Evolutionary conservation across 2,888 invertebrate genomes (phyloP).

Genomic region (Drosophila helvetica): DNA sequence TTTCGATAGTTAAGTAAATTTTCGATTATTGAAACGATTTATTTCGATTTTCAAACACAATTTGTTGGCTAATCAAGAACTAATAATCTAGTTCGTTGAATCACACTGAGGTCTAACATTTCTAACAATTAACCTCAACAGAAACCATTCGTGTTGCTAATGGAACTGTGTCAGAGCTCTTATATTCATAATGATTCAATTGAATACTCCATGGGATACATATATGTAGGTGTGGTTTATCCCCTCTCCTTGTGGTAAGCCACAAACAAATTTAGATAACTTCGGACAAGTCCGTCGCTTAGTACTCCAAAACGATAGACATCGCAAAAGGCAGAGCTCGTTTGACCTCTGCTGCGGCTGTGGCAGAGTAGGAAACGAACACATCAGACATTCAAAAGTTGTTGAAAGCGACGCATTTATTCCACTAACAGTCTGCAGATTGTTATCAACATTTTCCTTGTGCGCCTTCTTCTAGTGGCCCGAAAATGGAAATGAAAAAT

Average conservation of each 20-base stretch:
- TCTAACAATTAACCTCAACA: too few relatives aligned
- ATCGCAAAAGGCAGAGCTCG: not conserved
- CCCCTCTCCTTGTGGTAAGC: not conserved
- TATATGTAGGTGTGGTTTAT: too few relatives aligned
- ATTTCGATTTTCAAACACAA: too few relatives aligned
- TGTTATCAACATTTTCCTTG: constrained; percentile 35
- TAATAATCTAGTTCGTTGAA: too few relatives aligned
- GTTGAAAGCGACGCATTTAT: constrained; percentile 28
- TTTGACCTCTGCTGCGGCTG: not conserved
- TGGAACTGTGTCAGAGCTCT: too few relatives aligned
- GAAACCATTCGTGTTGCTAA: too few relatives aligned
- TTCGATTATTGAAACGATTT: too few relatives aligned
- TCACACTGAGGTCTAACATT: too few relatives aligned
- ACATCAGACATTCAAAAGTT: constrained; percentile 7
- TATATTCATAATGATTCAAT: too few relatives aligned
- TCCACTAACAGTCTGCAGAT: constrained; percentile 33
- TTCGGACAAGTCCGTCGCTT: not conserved
- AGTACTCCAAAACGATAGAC: not conserved
- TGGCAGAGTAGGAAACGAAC: not conserved
- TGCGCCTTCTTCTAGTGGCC: constrained; percentile 1
- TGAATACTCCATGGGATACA: too few relatives aligned
- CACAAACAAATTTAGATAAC: not conserved
- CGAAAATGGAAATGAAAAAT: constrained; percentile 21
- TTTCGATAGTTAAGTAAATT: not conserved
- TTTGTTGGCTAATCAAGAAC: too few relatives aligned